phyloP scores from a whole-genome alignment of 2,888 invertebrate genomes.

The Cerastoderma edule region DNA sequence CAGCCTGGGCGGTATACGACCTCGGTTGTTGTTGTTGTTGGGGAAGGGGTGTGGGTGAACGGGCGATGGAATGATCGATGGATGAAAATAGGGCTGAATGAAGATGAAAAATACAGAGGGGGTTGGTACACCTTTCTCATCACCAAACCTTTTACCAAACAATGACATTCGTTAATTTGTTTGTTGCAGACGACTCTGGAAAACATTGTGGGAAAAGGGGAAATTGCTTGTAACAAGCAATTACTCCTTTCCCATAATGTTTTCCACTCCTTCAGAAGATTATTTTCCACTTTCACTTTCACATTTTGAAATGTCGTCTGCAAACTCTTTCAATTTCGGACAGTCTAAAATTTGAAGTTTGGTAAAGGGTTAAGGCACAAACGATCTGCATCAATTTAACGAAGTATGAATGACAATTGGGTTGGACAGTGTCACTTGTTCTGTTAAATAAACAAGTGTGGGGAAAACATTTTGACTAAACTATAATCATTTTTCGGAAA shows the following conservation, averaged over 20 bases:
- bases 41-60: background rate
- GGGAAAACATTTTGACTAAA: no score
- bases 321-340: no score
- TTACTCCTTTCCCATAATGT: background rate
- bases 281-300: no score
- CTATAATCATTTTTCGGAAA: no score
- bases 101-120: constrained; percentile 15
- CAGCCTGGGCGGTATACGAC: background rate
- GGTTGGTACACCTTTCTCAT: no score
- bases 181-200: background rate
- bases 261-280: background rate
- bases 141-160: background rate
- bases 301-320: no score
- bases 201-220: constrained; percentile 1
- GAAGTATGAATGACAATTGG: no score
- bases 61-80: constrained; percentile 19
- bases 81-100: constrained; percentile 17
- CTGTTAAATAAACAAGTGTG: no score
- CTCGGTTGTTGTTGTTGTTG: constrained; percentile 11
- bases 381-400: no score
- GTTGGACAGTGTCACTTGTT: no score
- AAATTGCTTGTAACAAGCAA: constrained; percentile 3
- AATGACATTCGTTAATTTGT: background rate
- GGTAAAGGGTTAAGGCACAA: no score
- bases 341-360: no score